Evolutionary conservation across 2,113 vertebrate genomes (phyloP), one percentile per base, ranked within the genome.

Genomic region (Sterrhoptilus dennistouni): DNA sequence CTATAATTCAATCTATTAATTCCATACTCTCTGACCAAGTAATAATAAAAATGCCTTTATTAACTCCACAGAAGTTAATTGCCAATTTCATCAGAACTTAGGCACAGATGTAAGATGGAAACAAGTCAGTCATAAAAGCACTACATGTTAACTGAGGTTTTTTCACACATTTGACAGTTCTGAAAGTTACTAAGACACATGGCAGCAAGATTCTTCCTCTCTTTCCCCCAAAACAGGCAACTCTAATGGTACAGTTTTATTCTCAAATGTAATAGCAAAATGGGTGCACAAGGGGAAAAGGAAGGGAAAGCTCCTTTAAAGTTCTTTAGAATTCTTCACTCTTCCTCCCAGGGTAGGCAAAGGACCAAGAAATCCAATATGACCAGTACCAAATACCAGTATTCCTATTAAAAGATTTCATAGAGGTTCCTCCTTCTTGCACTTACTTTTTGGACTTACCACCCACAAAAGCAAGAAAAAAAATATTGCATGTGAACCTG

Each of bases 151-250:
- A 87, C 80, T 31, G 69, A 93, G 65, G 8, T 20, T 96, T 94
- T 74, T 92, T 95, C 72, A 71, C 80, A 93, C 64, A 28, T 93
- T 92, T 89, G 95, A 92, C 83, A 93, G 92, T 63, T 94, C 83
- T 84, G 56, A 89, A 90, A 94, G 80, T 86, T 90, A 92, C 54
- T 54, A 42, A 87, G 75, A 76, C 9, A 74, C 33, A 56, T 16
- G 25, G 70, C 53, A 95, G 72, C 31, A 84, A 92, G 69, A 90
- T 64, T 64, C 47, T 75, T 94, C 56, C 31, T 72, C 75, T 63
- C 65, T 63, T 42, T 29, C 57, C 66, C 31, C 15, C 29, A 83
- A 90, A n/a, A 1, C 21, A 90, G 36, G 36, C 71, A 91, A 59
- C 57, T 87, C 8, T 11, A 68, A 49, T 1, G 6, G 24, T 27